Evolutionary conservation across 64 coral and sea anemone species (phyloP), one percentile per base, ranked within the genome.

Genomic region (Cladopsammia gracilis): DNA sequence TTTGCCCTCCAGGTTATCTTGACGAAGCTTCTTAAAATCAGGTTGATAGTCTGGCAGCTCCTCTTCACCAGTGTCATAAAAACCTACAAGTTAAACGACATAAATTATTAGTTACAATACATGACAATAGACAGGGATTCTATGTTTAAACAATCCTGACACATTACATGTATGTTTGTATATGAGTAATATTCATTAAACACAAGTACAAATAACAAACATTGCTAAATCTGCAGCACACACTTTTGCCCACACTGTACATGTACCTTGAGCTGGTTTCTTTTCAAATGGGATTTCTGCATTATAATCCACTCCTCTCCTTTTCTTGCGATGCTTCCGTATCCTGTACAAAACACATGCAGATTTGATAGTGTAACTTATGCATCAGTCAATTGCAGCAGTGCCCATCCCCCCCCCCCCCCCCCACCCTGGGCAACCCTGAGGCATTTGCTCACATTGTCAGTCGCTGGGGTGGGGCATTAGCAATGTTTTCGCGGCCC

Each of bases 271-370:
- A n/a, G 97, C 94, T n/a, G 97, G 97, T 77, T 93, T 95, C 94
- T 98, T 98, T 70, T 98, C 97, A 93, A 98, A 98, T 75, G 97
- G 97, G 26, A 98, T 98, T 88, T 98, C 97, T 77, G 97, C 93
- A 93, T 98, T 98, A 60, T 98, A 98, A 82, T 98, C 96, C 13
- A 98, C 96, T 50, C 96, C 96, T 80, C 96, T 89, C 61, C 73
- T 95, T 81, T 98, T 98, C 54, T 95, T 98, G 15, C 93, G 88
- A 69, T 98, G 94, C 80, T 95, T 95, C 51, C 85, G 65, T 56
- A 98, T 95, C 20, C 96, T 87, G 23, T 12, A 70, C 57, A 64
- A 64, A 26, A 62, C 12, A 25, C 15, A 45, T 71, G 12, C 34
- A 15, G 24, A 44, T 64, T 15, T 34, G 77, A 54, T 18, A 81